These are phyloP conservation scores for Eutrigla gurnardus DNA, from an alignment of 2,797 vertebrate species.

Conservation along the genomic window DNA sequence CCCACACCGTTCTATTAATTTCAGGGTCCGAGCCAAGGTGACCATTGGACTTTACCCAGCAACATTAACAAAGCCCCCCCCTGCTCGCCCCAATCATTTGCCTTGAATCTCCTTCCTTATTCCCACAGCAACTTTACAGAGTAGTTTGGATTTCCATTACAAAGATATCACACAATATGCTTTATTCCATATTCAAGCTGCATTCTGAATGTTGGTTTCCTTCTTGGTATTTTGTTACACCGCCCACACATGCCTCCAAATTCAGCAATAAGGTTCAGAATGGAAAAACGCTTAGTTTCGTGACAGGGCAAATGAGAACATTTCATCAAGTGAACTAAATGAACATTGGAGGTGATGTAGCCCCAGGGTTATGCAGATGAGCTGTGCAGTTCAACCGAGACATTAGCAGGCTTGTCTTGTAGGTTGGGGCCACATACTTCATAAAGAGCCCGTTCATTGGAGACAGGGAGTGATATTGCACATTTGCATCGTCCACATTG, in stretches of 20 bases:
- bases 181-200: slow-evolving; percentile 64
- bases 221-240: slow-evolving; percentile 36
- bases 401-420: slow-evolving; percentile 53
- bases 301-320: slow-evolving; percentile 65
- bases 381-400: slow-evolving; percentile 40
- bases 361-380: slow-evolving; percentile 68
- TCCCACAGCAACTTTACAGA: slow-evolving; percentile 43
- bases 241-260: slow-evolving; percentile 60
- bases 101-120: slow-evolving; percentile 17
- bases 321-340: slow-evolving; percentile 61
- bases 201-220: slow-evolving; percentile 49
- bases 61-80: slow-evolving; percentile 40
- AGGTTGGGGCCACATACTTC: slow-evolving; percentile 22
- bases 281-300: slow-evolving; percentile 54
- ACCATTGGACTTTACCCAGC: slow-evolving; percentile 59
- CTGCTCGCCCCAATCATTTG: slow-evolving; percentile 2
- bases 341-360: slow-evolving; percentile 61
- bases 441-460: slow-evolving; percentile 28
- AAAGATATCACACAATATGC: slow-evolving; percentile 45
- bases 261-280: slow-evolving; percentile 51
- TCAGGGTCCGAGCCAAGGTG: slow-evolving; percentile 66
- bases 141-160: slow-evolving; percentile 53
- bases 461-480: slow-evolving; percentile 26
- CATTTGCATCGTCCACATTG: slow-evolving; percentile 32
- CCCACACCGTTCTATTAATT: slow-evolving; percentile 69